Conservation (phyloP, 2,888 invertebrate genomes). For the Plebejus anna region DNA sequence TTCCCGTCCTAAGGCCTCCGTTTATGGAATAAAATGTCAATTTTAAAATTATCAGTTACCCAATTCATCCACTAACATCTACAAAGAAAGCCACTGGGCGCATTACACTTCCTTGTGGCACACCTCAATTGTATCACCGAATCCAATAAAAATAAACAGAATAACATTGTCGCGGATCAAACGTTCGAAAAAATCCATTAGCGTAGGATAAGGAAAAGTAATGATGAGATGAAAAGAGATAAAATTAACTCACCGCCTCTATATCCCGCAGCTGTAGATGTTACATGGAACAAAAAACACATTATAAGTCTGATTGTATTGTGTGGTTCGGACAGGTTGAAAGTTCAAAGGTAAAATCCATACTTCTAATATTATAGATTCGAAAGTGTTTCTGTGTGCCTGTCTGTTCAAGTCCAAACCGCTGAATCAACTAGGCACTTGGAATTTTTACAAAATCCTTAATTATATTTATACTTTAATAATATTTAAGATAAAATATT, state of each 20-base stretch:
- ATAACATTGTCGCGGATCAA: background rate
- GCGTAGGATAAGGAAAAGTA: background rate
- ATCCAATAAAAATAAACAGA: conserved; percentile 17
- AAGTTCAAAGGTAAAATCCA: no score
- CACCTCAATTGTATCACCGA: background rate
- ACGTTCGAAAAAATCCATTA: background rate
- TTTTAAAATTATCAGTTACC: no score
- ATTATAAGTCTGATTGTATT: conserved; percentile 16
- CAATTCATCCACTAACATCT: no score
- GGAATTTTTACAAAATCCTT: no score
- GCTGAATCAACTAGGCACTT: no score
- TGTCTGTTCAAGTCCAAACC: no score
- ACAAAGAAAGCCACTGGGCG: background rate
- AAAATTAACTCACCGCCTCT: conserved; percentile 63
- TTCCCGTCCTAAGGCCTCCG: no score
- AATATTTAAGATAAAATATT: no score
- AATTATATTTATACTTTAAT: no score
- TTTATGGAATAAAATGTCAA: no score
- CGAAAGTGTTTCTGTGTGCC: no score
- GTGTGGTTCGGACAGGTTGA: background rate
- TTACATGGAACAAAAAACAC: conserved; percentile 60
- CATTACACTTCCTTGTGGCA: background rate
- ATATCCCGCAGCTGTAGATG: conserved; percentile 54
- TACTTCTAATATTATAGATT: no score
- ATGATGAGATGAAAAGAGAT: background rate